phyloP scores from a whole-genome alignment of 2,888 invertebrate genomes.

The Drosophila paramelanica region DNA sequence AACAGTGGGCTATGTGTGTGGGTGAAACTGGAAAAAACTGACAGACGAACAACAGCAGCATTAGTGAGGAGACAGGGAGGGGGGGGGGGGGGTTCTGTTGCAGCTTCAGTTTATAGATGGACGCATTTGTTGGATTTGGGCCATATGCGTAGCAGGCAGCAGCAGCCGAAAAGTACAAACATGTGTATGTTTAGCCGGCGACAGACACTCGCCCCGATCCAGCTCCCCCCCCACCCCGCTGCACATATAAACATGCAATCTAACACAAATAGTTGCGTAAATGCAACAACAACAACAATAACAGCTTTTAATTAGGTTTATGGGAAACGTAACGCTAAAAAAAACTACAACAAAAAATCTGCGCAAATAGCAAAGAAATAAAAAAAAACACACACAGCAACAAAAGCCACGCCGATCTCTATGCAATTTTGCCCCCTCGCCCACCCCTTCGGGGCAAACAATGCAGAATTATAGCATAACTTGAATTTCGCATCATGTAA shows the following conservation, averaged over 20 bases:
- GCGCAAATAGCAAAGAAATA: slow-evolving; percentile 28
- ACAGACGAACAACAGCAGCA: slow-evolving; percentile 37
- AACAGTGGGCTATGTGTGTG: slow-evolving; percentile 32
- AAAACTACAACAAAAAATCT: slow-evolving; percentile 36
- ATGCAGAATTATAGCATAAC: slow-evolving; percentile 80
- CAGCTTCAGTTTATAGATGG: slow-evolving; percentile 29
- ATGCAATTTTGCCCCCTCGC: neutral
- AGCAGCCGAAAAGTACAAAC: slow-evolving; percentile 35
- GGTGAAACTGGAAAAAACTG: slow-evolving; percentile 47
- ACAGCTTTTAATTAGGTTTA: slow-evolving; percentile 76
- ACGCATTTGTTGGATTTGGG: slow-evolving; percentile 27
- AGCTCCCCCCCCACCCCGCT: neutral
- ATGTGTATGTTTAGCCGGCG: slow-evolving; percentile 15
- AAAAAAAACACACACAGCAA: slow-evolving; percentile 24
- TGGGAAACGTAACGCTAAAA: slow-evolving; percentile 63
- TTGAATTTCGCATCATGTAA: slow-evolving; percentile 76
- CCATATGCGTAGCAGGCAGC: slow-evolving; percentile 33
- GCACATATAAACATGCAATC: slow-evolving; percentile 43
- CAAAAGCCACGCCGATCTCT: slow-evolving; percentile 17
- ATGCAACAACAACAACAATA: slow-evolving; percentile 46
- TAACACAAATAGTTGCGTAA: slow-evolving; percentile 74
- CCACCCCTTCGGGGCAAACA: slow-evolving; percentile 39
- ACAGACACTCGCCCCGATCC: neutral
- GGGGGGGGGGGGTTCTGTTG: neutral
- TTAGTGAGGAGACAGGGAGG: neutral